Evolutionary conservation across 1,140 invertebrate species (phyloP).

Genomic region (Brachionus asplanchnoidis): DNA sequence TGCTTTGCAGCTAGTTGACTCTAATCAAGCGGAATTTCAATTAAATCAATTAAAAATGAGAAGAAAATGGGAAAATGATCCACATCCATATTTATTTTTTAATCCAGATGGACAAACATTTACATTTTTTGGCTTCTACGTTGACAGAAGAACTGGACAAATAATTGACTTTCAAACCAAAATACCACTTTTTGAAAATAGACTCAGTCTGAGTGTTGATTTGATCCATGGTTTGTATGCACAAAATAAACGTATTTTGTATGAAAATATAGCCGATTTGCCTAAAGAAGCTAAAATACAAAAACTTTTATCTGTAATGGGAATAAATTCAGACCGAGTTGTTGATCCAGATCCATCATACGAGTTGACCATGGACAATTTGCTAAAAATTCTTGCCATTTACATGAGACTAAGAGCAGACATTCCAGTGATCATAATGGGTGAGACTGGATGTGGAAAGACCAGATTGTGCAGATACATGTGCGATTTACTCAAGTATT

Average conservation of each 20-base stretch:
- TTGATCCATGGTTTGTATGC: neutral
- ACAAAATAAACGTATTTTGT: slow-evolving; percentile 26
- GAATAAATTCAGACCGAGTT: neutral
- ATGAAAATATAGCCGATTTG: neutral
- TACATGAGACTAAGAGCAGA: slow-evolving; percentile 50
- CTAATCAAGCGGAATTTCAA: slow-evolving; percentile 14
- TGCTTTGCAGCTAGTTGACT: neutral
- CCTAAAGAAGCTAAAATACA: slow-evolving; percentile 29
- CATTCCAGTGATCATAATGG: slow-evolving; percentile 55
- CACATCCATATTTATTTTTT: slow-evolving; percentile 39
- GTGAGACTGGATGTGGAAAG: slow-evolving; percentile 55
- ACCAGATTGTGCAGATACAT: slow-evolving; percentile 4
- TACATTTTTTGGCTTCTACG: slow-evolving; percentile 30
- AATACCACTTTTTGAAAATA: neutral
- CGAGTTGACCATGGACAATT: slow-evolving; percentile 52
- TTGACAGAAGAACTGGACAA: neutral
- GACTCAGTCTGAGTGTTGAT: neutral
- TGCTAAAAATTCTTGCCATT: slow-evolving; percentile 53
- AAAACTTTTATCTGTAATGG: slow-evolving; percentile 8
- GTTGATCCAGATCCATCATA: slow-evolving; percentile 43
- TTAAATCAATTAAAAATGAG: slow-evolving; percentile 35
- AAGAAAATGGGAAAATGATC: slow-evolving; percentile 28
- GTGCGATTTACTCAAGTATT: slow-evolving; percentile 7
- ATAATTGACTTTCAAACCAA: neutral
- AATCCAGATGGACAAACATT: slow-evolving; percentile 40